A percentile compares a stretch with the other conserved stretches of the same genome.
phyloP scores from a whole-genome alignment of 2,888 invertebrate genomes.

The Alviniconcha strummeri region DNA sequence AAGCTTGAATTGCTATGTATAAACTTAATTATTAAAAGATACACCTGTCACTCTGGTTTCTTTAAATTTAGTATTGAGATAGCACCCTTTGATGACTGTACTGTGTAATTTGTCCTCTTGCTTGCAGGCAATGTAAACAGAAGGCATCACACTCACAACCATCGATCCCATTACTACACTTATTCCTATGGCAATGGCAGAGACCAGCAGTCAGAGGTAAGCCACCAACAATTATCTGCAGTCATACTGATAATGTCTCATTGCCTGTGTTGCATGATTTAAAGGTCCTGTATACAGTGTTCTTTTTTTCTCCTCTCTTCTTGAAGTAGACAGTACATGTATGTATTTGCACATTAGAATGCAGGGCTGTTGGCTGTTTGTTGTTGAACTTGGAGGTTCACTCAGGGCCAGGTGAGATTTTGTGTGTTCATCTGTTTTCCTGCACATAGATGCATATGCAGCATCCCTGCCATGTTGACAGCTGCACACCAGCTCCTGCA shows the following conservation, averaged over 20 bases:
- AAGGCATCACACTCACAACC: slow-evolving; percentile 29
- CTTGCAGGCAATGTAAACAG: slow-evolving; percentile 38
- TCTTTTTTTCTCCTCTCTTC: background rate
- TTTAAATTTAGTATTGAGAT: too few species aligned
- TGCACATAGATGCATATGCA: too few species aligned
- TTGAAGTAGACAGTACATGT: background rate
- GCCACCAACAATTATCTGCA: background rate
- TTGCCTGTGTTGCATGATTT: background rate
- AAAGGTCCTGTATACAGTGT: background rate
- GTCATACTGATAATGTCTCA: background rate
- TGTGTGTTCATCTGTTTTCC: too few species aligned
- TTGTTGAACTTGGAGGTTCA: too few species aligned
- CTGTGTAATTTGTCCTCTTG: background rate
- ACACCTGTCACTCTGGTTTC: too few species aligned
- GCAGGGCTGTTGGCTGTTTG: too few species aligned
- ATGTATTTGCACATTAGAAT: background rate
- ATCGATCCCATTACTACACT: slow-evolving; percentile 33
- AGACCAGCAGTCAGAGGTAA: slow-evolving; percentile 43
- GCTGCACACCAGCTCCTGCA: too few species aligned
- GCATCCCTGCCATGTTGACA: too few species aligned
- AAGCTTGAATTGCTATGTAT: too few species aligned
- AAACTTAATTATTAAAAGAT: too few species aligned
- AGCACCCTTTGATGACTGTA: too few species aligned
- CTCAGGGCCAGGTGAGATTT: too few species aligned
- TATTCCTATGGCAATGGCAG: slow-evolving; percentile 32